Percentiles rank a stretch among this genome's conserved stretches.
These are phyloP conservation scores for Enteromius fasciolatus DNA, from an alignment of 2,797 vertebrate species.

Conservation along the genomic window DNA sequence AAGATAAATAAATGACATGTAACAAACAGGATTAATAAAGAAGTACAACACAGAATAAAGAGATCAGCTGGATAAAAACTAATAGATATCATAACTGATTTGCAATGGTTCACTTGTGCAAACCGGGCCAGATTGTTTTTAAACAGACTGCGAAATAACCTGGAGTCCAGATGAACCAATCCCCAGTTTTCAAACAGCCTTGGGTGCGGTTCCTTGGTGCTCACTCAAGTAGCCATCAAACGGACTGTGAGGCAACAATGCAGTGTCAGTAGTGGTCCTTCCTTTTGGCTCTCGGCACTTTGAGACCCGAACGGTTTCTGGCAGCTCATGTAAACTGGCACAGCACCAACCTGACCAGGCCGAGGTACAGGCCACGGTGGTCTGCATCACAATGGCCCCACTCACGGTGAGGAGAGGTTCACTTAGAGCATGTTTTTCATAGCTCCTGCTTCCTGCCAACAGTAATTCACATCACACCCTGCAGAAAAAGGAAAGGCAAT, in stretches of 20 bases:
- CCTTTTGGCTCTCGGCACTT: conserved; percentile 26
- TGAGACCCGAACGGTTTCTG: conserved; percentile 20
- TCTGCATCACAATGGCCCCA: conserved; percentile 58
- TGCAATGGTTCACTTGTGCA: background rate
- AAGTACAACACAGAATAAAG: background rate
- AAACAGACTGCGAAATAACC: background rate
- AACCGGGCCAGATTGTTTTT: background rate
- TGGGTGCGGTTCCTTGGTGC: background rate
- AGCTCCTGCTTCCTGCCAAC: conserved; percentile 55
- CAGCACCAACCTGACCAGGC: conserved; percentile 62
- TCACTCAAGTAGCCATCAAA: background rate
- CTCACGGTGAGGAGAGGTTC: conserved; percentile 60
- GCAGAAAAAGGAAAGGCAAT: conserved; percentile 58
- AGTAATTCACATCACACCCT: conserved; percentile 63
- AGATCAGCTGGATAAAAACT: background rate
- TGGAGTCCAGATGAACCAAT: background rate
- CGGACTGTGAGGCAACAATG: background rate
- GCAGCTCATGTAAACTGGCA: conserved; percentile 56
- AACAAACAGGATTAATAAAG: background rate
- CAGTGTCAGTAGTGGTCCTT: background rate
- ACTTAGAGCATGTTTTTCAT: conserved; percentile 39
- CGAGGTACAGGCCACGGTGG: conserved; percentile 57
- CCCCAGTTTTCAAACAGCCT: background rate
- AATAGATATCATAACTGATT: background rate
- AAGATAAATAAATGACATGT: background rate